Conservation (phyloP, 1,140 invertebrate species). For the Vanessa atalanta region DNA sequence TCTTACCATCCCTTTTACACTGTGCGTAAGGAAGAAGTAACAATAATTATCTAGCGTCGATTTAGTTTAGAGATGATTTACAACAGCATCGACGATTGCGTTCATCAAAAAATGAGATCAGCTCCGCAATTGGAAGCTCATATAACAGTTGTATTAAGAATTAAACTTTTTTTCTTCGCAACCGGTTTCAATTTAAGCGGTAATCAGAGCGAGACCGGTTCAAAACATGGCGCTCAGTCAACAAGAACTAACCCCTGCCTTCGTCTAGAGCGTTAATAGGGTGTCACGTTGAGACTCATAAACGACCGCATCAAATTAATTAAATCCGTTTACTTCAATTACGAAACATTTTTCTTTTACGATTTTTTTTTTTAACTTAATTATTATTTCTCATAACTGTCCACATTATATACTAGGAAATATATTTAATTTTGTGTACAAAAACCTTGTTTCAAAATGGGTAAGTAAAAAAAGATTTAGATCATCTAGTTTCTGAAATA, state of each 20-base stretch:
- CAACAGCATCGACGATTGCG: no score
- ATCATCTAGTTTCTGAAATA: neutral
- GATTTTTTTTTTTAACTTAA: neutral
- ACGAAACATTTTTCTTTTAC: neutral
- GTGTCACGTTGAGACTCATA: neutral
- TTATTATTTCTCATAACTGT: no score
- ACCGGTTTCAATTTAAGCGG: slow-evolving; percentile 10
- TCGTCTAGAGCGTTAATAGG: neutral
- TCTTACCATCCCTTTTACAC: no score
- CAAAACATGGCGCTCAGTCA: slow-evolving; percentile 13
- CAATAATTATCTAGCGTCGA: neutral
- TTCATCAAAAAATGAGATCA: neutral
- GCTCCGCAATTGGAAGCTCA: neutral
- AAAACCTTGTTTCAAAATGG: no score
- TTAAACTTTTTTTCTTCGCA: slow-evolving; percentile 14
- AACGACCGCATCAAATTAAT: neutral
- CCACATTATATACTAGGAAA: no score
- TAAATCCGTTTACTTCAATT: neutral
- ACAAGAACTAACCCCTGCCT: slow-evolving; percentile 18
- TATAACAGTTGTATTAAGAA: slow-evolving; percentile 8
- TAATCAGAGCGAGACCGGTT: slow-evolving; percentile 21
- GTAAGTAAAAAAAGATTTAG: no score
- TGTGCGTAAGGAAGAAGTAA: no score
- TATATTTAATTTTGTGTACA: no score
- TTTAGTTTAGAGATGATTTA: neutral